These are phyloP conservation scores for Pseudoatta argentina DNA, from an alignment of 1,140 invertebrate species.

Conservation along the genomic window DNA sequence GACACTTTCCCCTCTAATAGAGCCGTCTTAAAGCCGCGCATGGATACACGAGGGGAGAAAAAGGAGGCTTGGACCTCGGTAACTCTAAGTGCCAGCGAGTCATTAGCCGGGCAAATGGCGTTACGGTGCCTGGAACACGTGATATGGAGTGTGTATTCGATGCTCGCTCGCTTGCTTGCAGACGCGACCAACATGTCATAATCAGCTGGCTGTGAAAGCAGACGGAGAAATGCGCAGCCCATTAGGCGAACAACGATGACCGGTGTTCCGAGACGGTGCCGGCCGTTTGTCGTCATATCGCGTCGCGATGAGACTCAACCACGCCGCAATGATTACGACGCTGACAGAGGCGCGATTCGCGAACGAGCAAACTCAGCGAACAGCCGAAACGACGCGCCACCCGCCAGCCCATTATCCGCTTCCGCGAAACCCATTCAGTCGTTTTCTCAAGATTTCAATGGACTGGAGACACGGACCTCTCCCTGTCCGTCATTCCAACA, in stretches of 20 bases:
- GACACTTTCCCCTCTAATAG: constrained; percentile 56
- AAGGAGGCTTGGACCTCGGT: constrained; percentile 33
- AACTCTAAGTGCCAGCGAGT: constrained; percentile 82
- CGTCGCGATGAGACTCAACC: constrained; percentile 31
- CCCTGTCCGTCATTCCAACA: constrained; percentile 71
- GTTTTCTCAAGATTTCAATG: constrained; percentile 72
- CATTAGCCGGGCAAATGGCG: constrained; percentile 85
- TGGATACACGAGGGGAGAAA: constrained; percentile 8
- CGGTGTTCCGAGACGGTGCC: constrained; percentile 79
- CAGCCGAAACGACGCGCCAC: constrained; percentile 19
- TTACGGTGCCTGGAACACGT: constrained; percentile 84
- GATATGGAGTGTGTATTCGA: constrained; percentile 76
- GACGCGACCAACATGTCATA: constrained; percentile 85
- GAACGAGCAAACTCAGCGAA: neutral
- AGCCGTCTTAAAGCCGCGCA: constrained; percentile 39
- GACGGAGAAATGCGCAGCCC: constrained; percentile 83
- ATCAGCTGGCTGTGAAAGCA: constrained; percentile 86
- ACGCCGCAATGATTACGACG: constrained; percentile 52
- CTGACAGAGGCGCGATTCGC: constrained; percentile 66
- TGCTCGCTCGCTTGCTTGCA: constrained; percentile 69
- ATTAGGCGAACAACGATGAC: constrained; percentile 84
- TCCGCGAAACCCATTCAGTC: constrained; percentile 72
- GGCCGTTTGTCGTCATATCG: constrained; percentile 68
- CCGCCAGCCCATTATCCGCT: constrained; percentile 69
- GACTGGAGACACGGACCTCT: constrained; percentile 59